Evolutionary conservation across 2,888 invertebrate genomes (phyloP), one percentile per base, ranked within the genome.

Genomic region (Plagodis pulveraria): DNA sequence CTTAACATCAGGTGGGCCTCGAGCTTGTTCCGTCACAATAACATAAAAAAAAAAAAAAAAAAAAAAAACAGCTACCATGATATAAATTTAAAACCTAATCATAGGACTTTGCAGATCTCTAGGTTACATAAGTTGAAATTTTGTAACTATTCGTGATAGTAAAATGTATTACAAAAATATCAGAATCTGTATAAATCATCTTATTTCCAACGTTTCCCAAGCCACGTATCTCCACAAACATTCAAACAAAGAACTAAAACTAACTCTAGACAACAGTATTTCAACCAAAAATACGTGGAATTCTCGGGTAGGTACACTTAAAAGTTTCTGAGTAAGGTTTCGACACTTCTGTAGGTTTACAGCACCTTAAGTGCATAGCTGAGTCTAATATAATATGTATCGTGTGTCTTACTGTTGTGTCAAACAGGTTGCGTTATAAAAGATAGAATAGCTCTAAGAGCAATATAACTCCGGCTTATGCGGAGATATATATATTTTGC

Each of bases 341-440:
- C 70, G 67, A 78, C 83, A 78, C 76, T 76, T 73, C 67, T 70
- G 66, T 72, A 64, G 63, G 63, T 69, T 71, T 71, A 70, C 66
- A 72, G 68, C 71, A 71, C 67, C 74, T 80, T 85, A 78, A 88
- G 87, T 86, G 86, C 83, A 79, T 78, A 73, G 75, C 66, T 68
- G 76, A 74, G 80, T 83, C 84, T 86, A 75, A 88, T 88, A 86
- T 81, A 88, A 86, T 85, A 88, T 88, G 83, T 84, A 88, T 84
- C 81, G 78, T 77, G 73, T 82, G 77, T 79, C 78, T 76, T 74
- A 69, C 63, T 69, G 63, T 72, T 40, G 40, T 69, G 73, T 72
- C 76, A 22, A 22, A 22, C 22, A 22, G 22, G 22, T 22, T 22
- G 22, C 22, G 22, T 22, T 22, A 2, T 22, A 22, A 22, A 22